Percentiles rank a stretch among this genome's conserved stretches.
Evolutionary conservation across 2,888 invertebrate genomes (phyloP).

Genomic region (Eupithecia exiguata): DNA sequence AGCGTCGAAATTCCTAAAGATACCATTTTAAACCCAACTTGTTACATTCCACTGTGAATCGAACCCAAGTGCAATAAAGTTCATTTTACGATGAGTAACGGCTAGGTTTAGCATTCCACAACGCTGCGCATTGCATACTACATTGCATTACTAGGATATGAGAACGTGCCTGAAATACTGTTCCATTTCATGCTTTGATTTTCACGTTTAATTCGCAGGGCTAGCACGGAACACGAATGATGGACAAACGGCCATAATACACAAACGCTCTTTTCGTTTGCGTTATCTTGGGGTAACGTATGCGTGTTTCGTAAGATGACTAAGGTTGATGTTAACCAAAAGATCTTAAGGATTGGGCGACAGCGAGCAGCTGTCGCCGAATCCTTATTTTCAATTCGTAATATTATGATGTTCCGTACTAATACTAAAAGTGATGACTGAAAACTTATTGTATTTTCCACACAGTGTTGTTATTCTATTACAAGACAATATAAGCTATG

Average conservation of each 20-base stretch:
- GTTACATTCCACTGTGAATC: background rate
- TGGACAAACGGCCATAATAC: background rate
- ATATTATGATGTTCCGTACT: too few relatives aligned
- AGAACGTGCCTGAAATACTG: slow-evolving; percentile 31
- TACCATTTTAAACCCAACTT: background rate
- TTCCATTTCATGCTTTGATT: slow-evolving; percentile 23
- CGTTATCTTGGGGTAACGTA: background rate
- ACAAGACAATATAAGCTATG: too few relatives aligned
- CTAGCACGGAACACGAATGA: background rate
- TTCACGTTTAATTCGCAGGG: slow-evolving; percentile 11
- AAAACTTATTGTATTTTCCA: too few relatives aligned
- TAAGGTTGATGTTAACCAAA: background rate
- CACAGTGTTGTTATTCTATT: too few relatives aligned
- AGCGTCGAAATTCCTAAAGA: background rate
- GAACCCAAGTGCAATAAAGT: background rate
- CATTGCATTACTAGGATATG: slow-evolving; percentile 31
- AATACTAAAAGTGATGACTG: too few relatives aligned
- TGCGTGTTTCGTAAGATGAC: background rate
- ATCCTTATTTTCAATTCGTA: too few relatives aligned
- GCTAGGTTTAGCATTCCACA: slow-evolving; percentile 24
- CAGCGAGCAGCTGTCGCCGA: too few relatives aligned
- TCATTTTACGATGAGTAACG: slow-evolving; percentile 12
- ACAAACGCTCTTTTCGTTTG: background rate
- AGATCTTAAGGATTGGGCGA: background rate
- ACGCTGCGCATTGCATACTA: slow-evolving; percentile 22